Evolutionary conservation across 2,797 vertebrate genomes (phyloP).

Genomic region (Myotis daubentonii): DNA sequence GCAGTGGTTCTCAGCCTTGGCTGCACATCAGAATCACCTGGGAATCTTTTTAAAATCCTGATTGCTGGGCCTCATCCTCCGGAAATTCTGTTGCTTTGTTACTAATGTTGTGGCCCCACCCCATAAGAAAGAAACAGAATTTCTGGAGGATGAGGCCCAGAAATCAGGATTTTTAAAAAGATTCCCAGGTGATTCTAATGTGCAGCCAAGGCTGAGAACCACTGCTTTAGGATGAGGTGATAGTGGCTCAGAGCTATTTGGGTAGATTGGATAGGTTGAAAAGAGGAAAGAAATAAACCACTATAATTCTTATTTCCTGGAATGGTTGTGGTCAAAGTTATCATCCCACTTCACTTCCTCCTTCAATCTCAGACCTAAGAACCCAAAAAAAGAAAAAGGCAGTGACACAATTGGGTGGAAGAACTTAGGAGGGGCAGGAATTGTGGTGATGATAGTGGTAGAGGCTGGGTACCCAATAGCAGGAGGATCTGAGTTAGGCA

Average conservation of each 20-base stretch:
- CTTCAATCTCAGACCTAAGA: conserved; percentile 41
- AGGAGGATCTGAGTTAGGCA: neutral
- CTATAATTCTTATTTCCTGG: conserved; percentile 2
- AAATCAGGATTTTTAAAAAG: too few relatives aligned
- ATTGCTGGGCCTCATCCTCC: too few relatives aligned
- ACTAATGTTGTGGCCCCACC: too few relatives aligned
- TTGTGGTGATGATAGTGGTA: neutral
- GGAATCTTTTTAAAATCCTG: too few relatives aligned
- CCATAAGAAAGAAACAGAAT: too few relatives aligned
- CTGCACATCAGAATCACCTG: too few relatives aligned
- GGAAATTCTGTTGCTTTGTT: too few relatives aligned
- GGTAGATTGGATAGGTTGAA: conserved; percentile 3
- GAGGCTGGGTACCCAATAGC: neutral
- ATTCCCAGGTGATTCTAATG: too few relatives aligned
- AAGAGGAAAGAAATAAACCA: neutral
- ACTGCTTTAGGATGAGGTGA: neutral
- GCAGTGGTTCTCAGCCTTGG: too few relatives aligned
- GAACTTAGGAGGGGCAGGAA: neutral
- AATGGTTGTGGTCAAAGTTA: conserved; percentile 17
- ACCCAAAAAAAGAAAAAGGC: conserved; percentile 15
- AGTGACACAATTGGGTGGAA: neutral
- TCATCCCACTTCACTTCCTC: neutral
- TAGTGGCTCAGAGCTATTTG: neutral
- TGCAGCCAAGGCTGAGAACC: too few relatives aligned
- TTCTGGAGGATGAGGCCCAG: too few relatives aligned